Percentiles rank a stretch among this genome's conserved stretches.
Evolutionary conservation across 2,888 invertebrate genomes (phyloP).

Genomic region (Melanostoma scalare): DNA sequence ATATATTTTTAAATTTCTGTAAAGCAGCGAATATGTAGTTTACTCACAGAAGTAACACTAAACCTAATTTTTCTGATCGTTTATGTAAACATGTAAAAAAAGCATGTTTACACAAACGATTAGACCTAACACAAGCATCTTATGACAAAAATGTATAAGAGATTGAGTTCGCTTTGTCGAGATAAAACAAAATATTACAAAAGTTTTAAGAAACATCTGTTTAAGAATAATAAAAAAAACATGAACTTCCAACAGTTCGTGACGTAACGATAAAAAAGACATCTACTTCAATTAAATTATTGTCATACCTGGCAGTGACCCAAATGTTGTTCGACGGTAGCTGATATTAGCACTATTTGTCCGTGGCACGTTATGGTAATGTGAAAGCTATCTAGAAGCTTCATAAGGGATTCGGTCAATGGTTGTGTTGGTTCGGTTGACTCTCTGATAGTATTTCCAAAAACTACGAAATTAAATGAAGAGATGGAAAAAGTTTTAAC

Average conservation of each 20-base stretch:
- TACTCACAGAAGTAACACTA: too few relatives aligned
- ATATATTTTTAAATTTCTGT: too few relatives aligned
- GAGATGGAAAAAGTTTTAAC: neutral
- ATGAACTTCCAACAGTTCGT: neutral
- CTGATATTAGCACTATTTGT: conserved; percentile 92
- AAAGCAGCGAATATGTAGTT: too few relatives aligned
- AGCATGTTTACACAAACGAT: too few relatives aligned
- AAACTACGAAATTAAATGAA: conserved; percentile 79
- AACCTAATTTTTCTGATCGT: too few relatives aligned
- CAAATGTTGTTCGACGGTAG: conserved; percentile 91
- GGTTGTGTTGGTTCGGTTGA: conserved; percentile 82
- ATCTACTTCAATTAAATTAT: neutral
- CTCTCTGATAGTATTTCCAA: conserved; percentile 84
- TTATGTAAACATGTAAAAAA: too few relatives aligned
- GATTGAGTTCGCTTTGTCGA: too few relatives aligned
- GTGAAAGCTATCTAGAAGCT: conserved; percentile 90
- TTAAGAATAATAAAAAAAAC: too few relatives aligned
- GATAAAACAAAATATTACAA: too few relatives aligned
- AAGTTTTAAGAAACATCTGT: too few relatives aligned
- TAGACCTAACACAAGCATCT: too few relatives aligned
- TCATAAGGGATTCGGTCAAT: conserved; percentile 85
- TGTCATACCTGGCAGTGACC: conserved; percentile 90
- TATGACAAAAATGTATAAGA: too few relatives aligned
- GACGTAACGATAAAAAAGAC: neutral
- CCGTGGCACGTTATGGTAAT: conserved; percentile 91